Evolutionary conservation across 2,113 vertebrate genomes (phyloP).

Genomic region (Muntiacus reevesi): DNA sequence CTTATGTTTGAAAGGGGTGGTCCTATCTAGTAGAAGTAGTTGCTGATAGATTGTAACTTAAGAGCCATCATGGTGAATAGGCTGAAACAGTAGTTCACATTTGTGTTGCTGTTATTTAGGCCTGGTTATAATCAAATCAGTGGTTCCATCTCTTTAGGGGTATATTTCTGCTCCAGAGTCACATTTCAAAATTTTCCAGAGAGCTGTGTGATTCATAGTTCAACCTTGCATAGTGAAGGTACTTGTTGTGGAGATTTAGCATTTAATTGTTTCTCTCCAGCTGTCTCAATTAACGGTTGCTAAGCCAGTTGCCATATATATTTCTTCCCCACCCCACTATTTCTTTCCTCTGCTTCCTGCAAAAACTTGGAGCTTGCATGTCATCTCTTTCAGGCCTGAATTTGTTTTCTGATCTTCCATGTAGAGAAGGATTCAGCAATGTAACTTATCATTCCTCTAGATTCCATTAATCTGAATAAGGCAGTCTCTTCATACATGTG

Average conservation of each 20-base stretch:
- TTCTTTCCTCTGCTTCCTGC: not conserved
- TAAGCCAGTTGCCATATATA: not conserved
- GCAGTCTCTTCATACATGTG: not conserved
- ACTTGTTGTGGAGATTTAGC: conserved; percentile 43
- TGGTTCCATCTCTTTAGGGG: conserved; percentile 54
- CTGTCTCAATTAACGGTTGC: conserved; percentile 60
- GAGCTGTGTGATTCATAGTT: conserved; percentile 30
- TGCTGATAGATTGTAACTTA: not conserved
- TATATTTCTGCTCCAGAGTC: conserved; percentile 20
- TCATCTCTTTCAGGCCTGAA: not conserved
- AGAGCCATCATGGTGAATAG: not conserved
- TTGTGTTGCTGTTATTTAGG: conserved; percentile 15
- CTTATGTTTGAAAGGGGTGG: not conserved
- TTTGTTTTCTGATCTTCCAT: not conserved
- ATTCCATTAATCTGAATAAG: not conserved
- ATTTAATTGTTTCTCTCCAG: conserved; percentile 56
- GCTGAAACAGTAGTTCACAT: not conserved
- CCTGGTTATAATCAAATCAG: conserved; percentile 48
- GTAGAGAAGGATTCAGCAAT: not conserved
- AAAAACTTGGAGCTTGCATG: not conserved
- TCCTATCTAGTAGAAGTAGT: not conserved
- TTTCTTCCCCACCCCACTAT: not conserved
- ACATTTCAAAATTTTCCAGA: conserved; percentile 18
- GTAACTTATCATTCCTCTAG: not conserved
- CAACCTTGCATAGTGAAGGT: not conserved